These are phyloP conservation scores for Channa striata DNA, from an alignment of 2,797 vertebrate genomes.

Conservation along the genomic window DNA sequence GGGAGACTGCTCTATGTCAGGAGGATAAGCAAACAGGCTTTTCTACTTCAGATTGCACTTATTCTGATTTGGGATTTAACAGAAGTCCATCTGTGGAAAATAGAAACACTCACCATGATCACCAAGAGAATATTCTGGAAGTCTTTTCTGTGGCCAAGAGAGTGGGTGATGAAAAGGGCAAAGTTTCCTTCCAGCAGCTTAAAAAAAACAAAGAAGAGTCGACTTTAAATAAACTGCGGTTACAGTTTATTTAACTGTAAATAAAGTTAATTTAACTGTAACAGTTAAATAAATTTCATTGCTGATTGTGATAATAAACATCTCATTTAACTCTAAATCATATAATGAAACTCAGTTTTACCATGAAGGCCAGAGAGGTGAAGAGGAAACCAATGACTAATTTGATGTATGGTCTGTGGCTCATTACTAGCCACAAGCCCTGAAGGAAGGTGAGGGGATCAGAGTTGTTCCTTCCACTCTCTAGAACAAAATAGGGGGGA, in stretches of 20 bases:
- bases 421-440: constrained; percentile 90
- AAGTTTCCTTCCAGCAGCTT: constrained; percentile 97
- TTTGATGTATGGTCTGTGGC: constrained; percentile 89
- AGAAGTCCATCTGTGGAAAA: constrained; percentile 4
- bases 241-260: no score
- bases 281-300: not conserved
- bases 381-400: constrained; percentile 94
- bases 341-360: constrained; percentile 66
- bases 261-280: constrained; percentile 21
- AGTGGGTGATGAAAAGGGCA: constrained; percentile 94
- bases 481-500: constrained; percentile 69
- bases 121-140: constrained; percentile 95
- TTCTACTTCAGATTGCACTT: not conserved
- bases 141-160: constrained; percentile 89
- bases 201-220: constrained; percentile 9
- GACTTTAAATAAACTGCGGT: not conserved
- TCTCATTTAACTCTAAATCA: not conserved
- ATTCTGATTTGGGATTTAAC: constrained; percentile 7
- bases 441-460: constrained; percentile 85
- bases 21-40: not conserved
- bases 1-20: not conserved
- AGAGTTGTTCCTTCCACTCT: constrained; percentile 69
- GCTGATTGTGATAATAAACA: not conserved
- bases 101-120: constrained; percentile 90
- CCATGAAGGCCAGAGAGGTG: constrained; percentile 96